Evolutionary conservation across 2,113 vertebrate species (phyloP).

Genomic region (Tichodroma muraria): DNA sequence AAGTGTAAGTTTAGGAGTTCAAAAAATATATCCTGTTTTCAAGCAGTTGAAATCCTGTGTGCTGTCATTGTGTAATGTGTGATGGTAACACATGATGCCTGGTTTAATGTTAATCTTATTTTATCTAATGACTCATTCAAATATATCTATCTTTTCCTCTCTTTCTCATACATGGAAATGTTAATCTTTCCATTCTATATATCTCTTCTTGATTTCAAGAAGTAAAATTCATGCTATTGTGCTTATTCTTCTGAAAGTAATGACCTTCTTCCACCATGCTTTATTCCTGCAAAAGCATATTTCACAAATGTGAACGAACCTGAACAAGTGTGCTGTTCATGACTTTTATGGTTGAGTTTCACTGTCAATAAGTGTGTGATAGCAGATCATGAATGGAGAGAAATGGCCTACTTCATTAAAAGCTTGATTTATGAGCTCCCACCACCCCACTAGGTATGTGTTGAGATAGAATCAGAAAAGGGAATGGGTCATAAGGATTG

Average conservation of each 20-base stretch:
- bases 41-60: background rate
- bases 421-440: background rate
- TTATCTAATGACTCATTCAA: background rate
- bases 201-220: background rate
- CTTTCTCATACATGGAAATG: background rate
- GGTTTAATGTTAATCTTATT: background rate
- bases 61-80: background rate
- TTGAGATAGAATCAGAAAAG: background rate
- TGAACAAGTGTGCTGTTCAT: background rate
- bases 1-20: background rate
- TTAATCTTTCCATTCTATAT: background rate
- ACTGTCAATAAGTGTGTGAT: background rate
- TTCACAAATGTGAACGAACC: background rate
- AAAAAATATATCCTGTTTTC: background rate
- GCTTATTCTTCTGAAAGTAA: background rate
- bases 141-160: background rate
- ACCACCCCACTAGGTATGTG: background rate
- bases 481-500: background rate
- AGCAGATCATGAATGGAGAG: background rate
- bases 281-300: background rate
- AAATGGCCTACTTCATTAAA: background rate
- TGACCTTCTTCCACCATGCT: background rate
- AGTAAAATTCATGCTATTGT: background rate
- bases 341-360: background rate
- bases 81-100: background rate